phyloP scores from a whole-genome alignment of 2,113 vertebrate genomes.

The human region DNA sequence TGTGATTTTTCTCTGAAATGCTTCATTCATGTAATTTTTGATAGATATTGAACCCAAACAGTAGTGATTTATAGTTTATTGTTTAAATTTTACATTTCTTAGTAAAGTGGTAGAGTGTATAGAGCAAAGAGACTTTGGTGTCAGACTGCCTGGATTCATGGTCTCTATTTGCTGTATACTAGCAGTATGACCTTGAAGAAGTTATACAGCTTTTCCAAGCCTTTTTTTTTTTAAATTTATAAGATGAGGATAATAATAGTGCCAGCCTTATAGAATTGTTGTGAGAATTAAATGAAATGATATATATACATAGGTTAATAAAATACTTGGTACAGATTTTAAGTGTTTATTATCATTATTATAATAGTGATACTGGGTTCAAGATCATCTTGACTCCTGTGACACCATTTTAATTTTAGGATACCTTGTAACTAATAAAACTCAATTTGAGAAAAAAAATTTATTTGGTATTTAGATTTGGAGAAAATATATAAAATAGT shows the following conservation, averaged over 20 bases:
- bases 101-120: background rate
- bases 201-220: background rate
- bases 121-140: background rate
- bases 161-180: background rate
- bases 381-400: background rate
- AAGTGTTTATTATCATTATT: background rate
- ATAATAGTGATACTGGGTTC: background rate
- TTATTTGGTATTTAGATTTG: background rate
- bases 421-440: background rate
- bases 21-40: slow-evolving; percentile 34
- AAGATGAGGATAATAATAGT: background rate
- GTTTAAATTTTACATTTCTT: slow-evolving; percentile 22
- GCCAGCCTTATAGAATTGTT: background rate
- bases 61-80: background rate
- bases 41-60: background rate
- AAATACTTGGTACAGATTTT: background rate
- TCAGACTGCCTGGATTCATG: background rate
- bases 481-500: background rate
- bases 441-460: background rate
- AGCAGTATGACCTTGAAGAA: background rate
- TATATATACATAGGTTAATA: background rate
- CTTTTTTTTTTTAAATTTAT: background rate
- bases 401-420: background rate
- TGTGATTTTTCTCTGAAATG: slow-evolving; percentile 18
- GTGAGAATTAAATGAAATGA: slow-evolving; percentile 10